Base-by-base conservation (phyloP, 1,140 invertebrate species). In the Drosophila repleta region DNA sequence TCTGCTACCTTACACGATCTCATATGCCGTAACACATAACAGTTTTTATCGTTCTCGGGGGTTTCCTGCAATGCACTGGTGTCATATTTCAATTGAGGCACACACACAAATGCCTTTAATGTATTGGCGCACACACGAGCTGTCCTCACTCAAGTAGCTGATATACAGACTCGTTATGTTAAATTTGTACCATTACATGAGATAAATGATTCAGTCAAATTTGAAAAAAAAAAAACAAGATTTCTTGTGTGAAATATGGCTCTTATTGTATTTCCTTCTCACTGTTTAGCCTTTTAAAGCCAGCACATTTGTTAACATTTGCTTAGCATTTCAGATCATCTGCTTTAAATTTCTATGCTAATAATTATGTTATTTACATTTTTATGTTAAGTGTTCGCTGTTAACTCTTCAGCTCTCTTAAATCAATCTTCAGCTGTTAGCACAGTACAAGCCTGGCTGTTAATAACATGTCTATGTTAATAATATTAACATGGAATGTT, bases 41-140 rank as follows among this genome's bases (percentile, higher is more conserved):
- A 80, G 26, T 65, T 87, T 66, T 87, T 87, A 73, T 75, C 37
- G 63, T 72, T 60, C 68, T 51, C 20, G 48, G 67, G 79, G 55
- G 64, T 53, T 72, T 64, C 69, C 69, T 39, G 17, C 32, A 35
- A 60, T 60, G 20, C 55, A 52, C 20, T 43, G 35, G 29, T 71
- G 58, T 87, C 78, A 87, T 77, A 81, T 81, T 77, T 81, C 76
- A 79, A 56, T 63, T 76, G 64, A 66, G 76, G 39, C 81, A 72
- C 76, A 71, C 55, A 66, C 55, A 41, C 63, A 72, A 60, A 72
- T 72, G 29, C 17, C 55, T 72, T 49, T 21, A 57, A 57, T 17
- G n/a, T 66, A 65, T 65, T 65, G 37, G 45, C 49, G 39, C 13
- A 1, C 39, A 24, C 35, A 49, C 18, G 55, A 17, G 35, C 43